Evolutionary conservation across 2,888 invertebrate species (phyloP).

Genomic region (Netelia inedita): DNA sequence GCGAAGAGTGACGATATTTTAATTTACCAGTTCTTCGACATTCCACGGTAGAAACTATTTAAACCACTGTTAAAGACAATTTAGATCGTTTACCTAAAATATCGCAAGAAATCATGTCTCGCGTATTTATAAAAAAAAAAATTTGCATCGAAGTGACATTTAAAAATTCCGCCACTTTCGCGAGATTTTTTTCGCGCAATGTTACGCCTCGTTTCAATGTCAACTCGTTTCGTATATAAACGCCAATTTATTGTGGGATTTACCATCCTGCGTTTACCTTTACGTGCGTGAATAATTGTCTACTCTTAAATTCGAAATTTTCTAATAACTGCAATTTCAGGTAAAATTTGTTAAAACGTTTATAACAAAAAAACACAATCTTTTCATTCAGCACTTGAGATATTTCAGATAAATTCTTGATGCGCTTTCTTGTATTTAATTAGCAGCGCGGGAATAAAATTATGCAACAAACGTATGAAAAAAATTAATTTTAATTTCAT

Average conservation of each 20-base stretch:
- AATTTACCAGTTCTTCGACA: conserved; percentile 34
- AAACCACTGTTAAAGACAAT: neutral
- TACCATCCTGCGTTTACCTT: conserved; percentile 6
- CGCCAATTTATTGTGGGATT: neutral
- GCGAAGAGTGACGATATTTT: conserved; percentile 18
- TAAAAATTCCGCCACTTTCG: neutral
- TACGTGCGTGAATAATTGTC: conserved; percentile 11
- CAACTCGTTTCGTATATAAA: conserved; percentile 1
- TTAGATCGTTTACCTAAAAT: conserved; percentile 7
- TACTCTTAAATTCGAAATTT: neutral
- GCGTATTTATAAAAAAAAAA: neutral
- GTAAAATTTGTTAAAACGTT: neutral
- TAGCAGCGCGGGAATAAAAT: neutral
- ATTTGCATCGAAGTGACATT: neutral
- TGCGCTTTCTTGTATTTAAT: neutral
- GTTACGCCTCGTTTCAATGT: conserved; percentile 19
- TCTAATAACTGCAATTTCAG: neutral
- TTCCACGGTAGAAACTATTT: neutral
- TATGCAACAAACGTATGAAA: neutral
- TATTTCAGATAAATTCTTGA: neutral
- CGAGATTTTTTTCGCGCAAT: neutral
- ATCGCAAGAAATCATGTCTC: neutral
- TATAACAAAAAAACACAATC: neutral
- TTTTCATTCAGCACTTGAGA: neutral
- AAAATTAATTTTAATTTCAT: neutral